Base-by-base conservation (phyloP, 1,140 invertebrate species). In the Chlorops oryzae region DNA sequence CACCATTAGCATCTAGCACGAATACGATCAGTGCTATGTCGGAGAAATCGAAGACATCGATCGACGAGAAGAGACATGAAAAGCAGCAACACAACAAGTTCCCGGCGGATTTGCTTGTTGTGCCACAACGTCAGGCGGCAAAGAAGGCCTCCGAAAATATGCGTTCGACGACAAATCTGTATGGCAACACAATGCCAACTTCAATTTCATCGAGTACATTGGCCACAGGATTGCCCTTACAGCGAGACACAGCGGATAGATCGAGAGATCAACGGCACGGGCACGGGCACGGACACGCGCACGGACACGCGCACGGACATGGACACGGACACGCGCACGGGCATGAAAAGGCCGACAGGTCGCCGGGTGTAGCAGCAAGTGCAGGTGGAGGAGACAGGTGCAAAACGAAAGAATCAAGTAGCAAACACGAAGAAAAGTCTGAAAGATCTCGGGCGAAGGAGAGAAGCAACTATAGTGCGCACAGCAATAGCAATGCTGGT, bases 91-190 rank as follows among this genome's bases (percentile, higher is more conserved):
- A 57, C 77, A 32, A 77, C 54, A 83, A 83, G 62, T 82, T 84
- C 56, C 77, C 80, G 50, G 82, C 88, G 18, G 84, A 88, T 28
- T 81, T 90, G 60, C 74, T 92, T 25, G 90, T 92, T 59, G 90
- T 93, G n/a, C 90, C 90, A 1, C 90, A 93, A 68, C 76, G 90
- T 44, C 86, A 92, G 72, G 90, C 90, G 18, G 90, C 90, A 15
- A 92, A 92, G 63, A 92, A 92, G 68, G 89, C 89, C 3, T 87
- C 87, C 3, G 90, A 92, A 72, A 91, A 87, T 62, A 85, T 92
- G 79, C 83, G 81, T 28, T 79, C 77, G 7, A n/a, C n/a, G n/a
- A 82, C 78, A 18, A 65, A 79, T 78, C 49, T 64, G 47, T 52
- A 50, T 55, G 18, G n/a, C n/a, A n/a, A n/a, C n/a, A n/a, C n/a